Base-by-base conservation (phyloP, 23 tunicate genomes). In the Halocynthia aurantium region DNA sequence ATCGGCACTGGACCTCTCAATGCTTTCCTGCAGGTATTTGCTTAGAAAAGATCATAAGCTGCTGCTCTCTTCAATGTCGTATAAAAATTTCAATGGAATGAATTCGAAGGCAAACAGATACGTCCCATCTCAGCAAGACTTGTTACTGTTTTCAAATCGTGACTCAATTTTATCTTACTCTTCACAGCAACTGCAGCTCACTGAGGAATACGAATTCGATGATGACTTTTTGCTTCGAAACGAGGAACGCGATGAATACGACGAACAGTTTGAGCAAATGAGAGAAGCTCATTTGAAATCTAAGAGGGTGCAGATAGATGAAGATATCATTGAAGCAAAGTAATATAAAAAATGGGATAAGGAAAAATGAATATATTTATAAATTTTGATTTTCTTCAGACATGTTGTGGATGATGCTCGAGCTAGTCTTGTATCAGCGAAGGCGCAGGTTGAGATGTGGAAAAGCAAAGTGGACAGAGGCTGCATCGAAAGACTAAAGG, bases 401-500 rank as follows among this genome's bases (percentile, higher is more conserved):
- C 55, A 74, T 53, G 78, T 50, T 22, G 10, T 74, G 6, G 78
- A 74, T 13, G 76, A 50, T 51, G 51, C 52, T 77, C 86, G 85
- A 52, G 61, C 77, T 18, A 92, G 87, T 63, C 77, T 92, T 7
- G 85, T 66, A 21, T 64, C 88, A 6, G 92, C 98, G 8, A 86
- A 86, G 78, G 74, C 77, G 50, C 90, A 92, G 67, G 98, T 92
- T 15, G 87, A 92, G 51, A 40, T 21, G 19, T 92, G 98, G 98
- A 82, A 70, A 62, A 86, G 63, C 61, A 92, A 92, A 82, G 98
- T 92, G 6, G 98, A 92, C 70, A 78, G 98, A 57, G 88, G 88
- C 13, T 92, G 98, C 73, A 92, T 92, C 73, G 98, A 92, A 73
- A 73, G 98, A 69, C 69, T 92, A 52, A 92, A 92, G 57, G 88